These are phyloP conservation scores for Nebria brevicollis DNA, from an alignment of 2,888 invertebrate genomes.

Conservation along the genomic window DNA sequence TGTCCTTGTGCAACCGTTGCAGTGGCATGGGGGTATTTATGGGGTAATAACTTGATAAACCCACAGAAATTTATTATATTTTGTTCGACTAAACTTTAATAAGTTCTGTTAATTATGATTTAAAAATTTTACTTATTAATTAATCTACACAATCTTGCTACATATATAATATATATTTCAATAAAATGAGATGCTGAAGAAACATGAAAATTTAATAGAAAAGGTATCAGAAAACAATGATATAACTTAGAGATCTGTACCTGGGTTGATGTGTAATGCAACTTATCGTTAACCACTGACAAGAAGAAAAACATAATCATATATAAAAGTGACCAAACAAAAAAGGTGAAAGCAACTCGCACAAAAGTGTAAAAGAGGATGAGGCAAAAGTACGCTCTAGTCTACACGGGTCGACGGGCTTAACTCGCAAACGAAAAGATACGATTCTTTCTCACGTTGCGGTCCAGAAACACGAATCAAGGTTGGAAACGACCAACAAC, in stretches of 20 bases:
- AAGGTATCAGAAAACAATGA: too few relatives aligned
- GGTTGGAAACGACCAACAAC: background rate
- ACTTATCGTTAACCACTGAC: background rate
- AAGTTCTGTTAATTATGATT: too few relatives aligned
- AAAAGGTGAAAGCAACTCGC: background rate
- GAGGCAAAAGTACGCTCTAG: conserved; percentile 20
- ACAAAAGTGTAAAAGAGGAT: background rate
- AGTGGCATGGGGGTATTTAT: conserved; percentile 23
- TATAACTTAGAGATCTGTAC: background rate
- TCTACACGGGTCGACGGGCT: conserved; percentile 34
- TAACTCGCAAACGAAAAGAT: conserved; percentile 43
- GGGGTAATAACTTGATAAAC: background rate
- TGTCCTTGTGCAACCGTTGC: conserved; percentile 48
- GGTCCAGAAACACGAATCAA: conserved; percentile 27
- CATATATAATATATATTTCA: too few relatives aligned
- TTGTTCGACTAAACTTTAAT: background rate
- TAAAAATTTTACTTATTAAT: too few relatives aligned
- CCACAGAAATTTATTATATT: background rate
- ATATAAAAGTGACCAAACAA: background rate
- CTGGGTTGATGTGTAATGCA: background rate
- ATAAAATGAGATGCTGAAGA: too few relatives aligned
- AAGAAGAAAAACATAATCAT: background rate
- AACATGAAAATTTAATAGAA: too few relatives aligned
- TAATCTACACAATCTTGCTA: too few relatives aligned
- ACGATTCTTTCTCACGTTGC: conserved; percentile 32